Base-by-base conservation (phyloP, 1,140 invertebrate species). In the Potamilus streckersoni region DNA sequence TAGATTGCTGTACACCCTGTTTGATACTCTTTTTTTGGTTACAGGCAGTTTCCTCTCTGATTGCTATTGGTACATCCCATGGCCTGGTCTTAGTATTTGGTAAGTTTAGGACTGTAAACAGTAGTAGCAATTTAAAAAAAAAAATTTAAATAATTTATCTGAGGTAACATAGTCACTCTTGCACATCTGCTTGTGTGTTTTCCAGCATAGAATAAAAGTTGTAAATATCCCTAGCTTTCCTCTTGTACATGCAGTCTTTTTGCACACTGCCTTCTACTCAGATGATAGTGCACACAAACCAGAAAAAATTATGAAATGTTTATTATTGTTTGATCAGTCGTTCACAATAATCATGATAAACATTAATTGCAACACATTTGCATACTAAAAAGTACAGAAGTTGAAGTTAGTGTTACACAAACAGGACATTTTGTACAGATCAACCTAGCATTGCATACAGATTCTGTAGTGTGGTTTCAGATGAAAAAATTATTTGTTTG, bases 1-100 rank as follows among this genome's bases (percentile, higher is more conserved):
- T 23, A 23, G 49, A 0, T n/a, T 56, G 20, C 19, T 23, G 15
- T 56, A 56, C n/a, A 19, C 64, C 38, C 57, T 65, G 15, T 27
- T 60, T 12, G 4, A 13, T 58, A 67, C 17, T 72, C 57, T 57
- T 73, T 56, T 27, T 56, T 73, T 62, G 71, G 69, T 84, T 84
- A 19, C 73, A 89, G 89, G 94, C 94, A 60, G 94, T 95, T 70
- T 92, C 93, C 2, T 93, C 93, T 66, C 93, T 95, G 84, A 94
- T 98, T 79, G 95, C 95, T 23, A 93, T 98, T 66, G 97, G 97
- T 58, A 98, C 97, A 61, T 96, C 96, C 60, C 96, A 98, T 90
- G 97, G 97, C 27, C 92, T 97, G 76, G 93, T 98, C 71, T 90
- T 98, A 19, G 93, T 96, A 70, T 98, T 98, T 92, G 96, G 96